Base-by-base conservation (phyloP, 2,797 vertebrate species). In the Sciurus carolinensis region DNA sequence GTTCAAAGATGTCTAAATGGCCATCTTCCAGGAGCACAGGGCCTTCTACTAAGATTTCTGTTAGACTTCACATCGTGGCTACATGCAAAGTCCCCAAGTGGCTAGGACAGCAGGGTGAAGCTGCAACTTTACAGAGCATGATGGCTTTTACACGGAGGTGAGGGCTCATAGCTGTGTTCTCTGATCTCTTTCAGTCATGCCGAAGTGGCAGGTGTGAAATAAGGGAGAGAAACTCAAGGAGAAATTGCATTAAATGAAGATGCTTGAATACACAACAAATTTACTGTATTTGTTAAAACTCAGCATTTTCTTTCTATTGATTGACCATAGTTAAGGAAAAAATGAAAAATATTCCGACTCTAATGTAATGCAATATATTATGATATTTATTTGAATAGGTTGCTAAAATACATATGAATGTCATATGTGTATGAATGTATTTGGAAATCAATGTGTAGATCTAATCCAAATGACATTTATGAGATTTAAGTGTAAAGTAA, bases 211-310 rank as follows among this genome's bases (percentile, higher is more conserved):
- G 33, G 7, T 26, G 47, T 44, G 1, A 89, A 83, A 84, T 18
- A 42, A 47, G 17, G 17, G 1, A 59, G 28, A 66, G 30, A 94
- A 64, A 81, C 24, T 77, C 33, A 85, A 44, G 26, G 36, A 81
- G 28, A 95, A 90, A 87, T 69, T 80, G 20, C 67, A n/a, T 82
- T 96, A 59, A 72, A 73, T 42, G 14, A 69, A 81, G 2, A 42
- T 62, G 10, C 15, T 85, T 91, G 30, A 12, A 87, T 50, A 75
- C 8, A 82, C 39, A 57, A 1, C 8, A 11, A 67, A 26, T 77
- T 33, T 77, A 81, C 5, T 57, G 3, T 7, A 62, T 77, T 94
- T 39, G 3, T 84, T 75, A 82, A 91, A 93, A 75, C 5, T 75
- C 36, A n/a, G 13, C 24, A n/a, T 42, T 88, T 87, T 72, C 4